phyloP scores from a whole-genome alignment of 2,797 vertebrate genomes.

The Myripristis murdjan region DNA sequence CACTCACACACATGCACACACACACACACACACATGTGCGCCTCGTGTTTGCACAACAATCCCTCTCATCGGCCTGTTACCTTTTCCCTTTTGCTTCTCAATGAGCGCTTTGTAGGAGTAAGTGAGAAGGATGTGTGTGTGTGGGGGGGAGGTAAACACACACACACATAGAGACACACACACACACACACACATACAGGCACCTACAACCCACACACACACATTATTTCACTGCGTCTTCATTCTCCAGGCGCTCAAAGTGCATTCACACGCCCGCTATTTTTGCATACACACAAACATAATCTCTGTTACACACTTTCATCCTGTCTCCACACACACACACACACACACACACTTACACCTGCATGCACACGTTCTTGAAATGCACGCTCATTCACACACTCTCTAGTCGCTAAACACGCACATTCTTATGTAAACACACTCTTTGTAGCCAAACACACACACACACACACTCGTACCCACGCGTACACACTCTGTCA shows the following conservation, averaged over 20 bases:
- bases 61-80: too few relatives aligned
- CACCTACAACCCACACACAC: conserved; percentile 17
- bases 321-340: conserved; percentile 10
- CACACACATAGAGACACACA: conserved; percentile 40
- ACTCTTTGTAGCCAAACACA: conserved; percentile 38
- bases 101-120: too few relatives aligned
- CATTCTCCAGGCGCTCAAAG: neutral
- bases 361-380: conserved; percentile 58
- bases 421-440: conserved; percentile 8
- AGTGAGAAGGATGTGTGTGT: too few relatives aligned
- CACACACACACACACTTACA: conserved; percentile 48
- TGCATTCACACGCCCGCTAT: neutral
- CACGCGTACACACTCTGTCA: conserved; percentile 3
- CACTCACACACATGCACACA: too few relatives aligned
- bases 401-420: conserved; percentile 53
- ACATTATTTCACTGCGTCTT: conserved; percentile 33
- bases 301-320: conserved; percentile 22
- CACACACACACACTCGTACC: conserved; percentile 18
- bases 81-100: conserved; percentile 73
- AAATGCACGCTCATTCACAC: conserved; percentile 49
- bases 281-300: neutral
- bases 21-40: too few relatives aligned
- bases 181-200: conserved; percentile 16
- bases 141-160: too few relatives aligned
- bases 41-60: conserved; percentile 84